Percentiles rank a stretch among this genome's conserved stretches.
Evolutionary conservation across 2,797 vertebrate genomes (phyloP).

Genomic region (Sylvia borin): DNA sequence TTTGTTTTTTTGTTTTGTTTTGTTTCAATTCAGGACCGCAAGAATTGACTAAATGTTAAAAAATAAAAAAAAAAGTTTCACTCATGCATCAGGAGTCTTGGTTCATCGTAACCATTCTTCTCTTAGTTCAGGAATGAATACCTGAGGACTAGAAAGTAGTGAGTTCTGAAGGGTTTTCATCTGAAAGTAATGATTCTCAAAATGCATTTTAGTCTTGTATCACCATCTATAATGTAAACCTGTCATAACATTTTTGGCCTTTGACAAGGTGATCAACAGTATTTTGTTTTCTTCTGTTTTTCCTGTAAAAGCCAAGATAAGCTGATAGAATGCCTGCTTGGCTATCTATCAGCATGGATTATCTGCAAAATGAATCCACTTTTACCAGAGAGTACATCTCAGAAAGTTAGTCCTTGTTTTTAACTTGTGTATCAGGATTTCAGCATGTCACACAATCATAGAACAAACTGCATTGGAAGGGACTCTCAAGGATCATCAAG

Average conservation of each 20-base stretch:
- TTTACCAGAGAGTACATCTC: neutral
- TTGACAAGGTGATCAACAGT: neutral
- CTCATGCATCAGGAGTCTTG: neutral
- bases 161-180: neutral
- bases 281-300: neutral
- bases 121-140: neutral
- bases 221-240: neutral
- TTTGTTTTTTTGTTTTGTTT: too few species aligned
- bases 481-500: neutral
- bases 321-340: neutral
- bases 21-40: accelerated
- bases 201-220: neutral
- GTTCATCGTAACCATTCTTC: neutral
- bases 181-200: neutral
- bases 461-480: neutral
- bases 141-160: neutral
- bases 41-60: neutral
- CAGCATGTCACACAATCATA: neutral
- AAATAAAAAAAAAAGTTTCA: neutral
- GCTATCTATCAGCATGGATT: neutral
- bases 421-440: neutral
- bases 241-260: neutral
- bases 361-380: neutral
- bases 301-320: neutral
- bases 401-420: neutral